Percentiles rank a stretch among this genome's conserved stretches.
These are phyloP conservation scores for Dasysyrphus albostriatus DNA, from an alignment of 2,888 invertebrate species.

Conservation along the genomic window DNA sequence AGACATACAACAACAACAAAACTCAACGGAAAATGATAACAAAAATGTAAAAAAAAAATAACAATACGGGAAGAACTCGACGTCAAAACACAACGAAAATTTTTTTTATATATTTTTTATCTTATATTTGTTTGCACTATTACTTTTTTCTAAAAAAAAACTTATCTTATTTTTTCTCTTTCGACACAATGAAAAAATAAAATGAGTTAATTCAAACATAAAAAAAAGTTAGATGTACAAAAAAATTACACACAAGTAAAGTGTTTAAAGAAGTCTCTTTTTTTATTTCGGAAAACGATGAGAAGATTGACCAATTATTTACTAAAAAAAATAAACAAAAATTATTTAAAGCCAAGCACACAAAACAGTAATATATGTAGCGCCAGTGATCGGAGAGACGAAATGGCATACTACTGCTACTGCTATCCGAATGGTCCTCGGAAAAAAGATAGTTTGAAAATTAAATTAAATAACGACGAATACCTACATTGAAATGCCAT, in stretches of 20 bases:
- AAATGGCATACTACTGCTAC: neutral
- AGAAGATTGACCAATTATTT: slow-evolving; percentile 44
- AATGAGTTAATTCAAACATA: slow-evolving; percentile 50
- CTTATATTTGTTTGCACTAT: slow-evolving; percentile 42
- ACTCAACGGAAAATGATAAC: slow-evolving; percentile 63
- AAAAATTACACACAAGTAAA: slow-evolving; percentile 57
- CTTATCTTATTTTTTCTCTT: slow-evolving; percentile 30
- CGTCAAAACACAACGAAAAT: slow-evolving; percentile 62
- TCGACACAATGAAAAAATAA: slow-evolving; percentile 60
- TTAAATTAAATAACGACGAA: neutral
- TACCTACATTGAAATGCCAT: neutral
- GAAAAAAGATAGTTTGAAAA: neutral
- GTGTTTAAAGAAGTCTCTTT: slow-evolving; percentile 1
- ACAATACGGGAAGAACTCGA: slow-evolving; percentile 69
- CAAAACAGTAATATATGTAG: slow-evolving; percentile 15
- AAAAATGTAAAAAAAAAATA: slow-evolving; percentile 44
- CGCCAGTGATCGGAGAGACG: neutral
- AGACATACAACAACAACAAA: slow-evolving; percentile 58
- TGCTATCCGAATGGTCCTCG: neutral
- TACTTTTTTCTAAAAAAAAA: slow-evolving; percentile 47
- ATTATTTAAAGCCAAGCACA: slow-evolving; percentile 41
- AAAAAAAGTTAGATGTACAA: slow-evolving; percentile 74
- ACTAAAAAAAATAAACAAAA: slow-evolving; percentile 39
- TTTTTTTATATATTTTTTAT: slow-evolving; percentile 32
- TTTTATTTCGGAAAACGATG: slow-evolving; percentile 14